These are phyloP conservation scores for Himalopsyche tibetana DNA, from an alignment of 2,888 invertebrate species.

Conservation along the genomic window DNA sequence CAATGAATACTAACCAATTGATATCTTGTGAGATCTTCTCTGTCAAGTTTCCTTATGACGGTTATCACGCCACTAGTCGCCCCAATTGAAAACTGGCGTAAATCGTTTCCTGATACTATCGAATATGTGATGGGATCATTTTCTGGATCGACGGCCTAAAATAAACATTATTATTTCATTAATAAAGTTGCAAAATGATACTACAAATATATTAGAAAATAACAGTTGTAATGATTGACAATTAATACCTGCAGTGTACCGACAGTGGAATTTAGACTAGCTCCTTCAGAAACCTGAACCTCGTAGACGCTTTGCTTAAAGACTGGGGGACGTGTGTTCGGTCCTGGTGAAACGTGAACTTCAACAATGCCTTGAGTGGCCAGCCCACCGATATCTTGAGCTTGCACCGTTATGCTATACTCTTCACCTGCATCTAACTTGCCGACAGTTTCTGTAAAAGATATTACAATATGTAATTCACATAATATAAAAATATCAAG, in stretches of 20 bases:
- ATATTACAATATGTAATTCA: not conserved
- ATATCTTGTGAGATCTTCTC: constrained; percentile 92
- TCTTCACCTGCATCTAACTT: constrained; percentile 91
- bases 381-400: constrained; percentile 87
- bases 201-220: not conserved
- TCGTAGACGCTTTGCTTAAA: constrained; percentile 90
- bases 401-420: constrained; percentile 91
- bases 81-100: constrained; percentile 92
- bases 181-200: not conserved
- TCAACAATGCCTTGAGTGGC: constrained; percentile 92
- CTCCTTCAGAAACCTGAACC: constrained; percentile 92
- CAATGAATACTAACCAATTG: constrained; percentile 80
- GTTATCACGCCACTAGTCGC: constrained; percentile 92
- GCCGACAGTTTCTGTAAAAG: constrained; percentile 81
- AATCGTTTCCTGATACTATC: constrained; percentile 91
- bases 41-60: constrained; percentile 89
- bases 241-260: constrained; percentile 77
- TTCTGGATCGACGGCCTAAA: constrained; percentile 91
- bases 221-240: not conserved
- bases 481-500: not conserved
- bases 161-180: constrained; percentile 61
- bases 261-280: constrained; percentile 90
- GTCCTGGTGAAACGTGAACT: constrained; percentile 89
- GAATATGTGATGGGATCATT: constrained; percentile 91
- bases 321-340: constrained; percentile 86